Evolutionary conservation across 2,797 vertebrate genomes (phyloP).

Genomic region (Toxotes lorentzi): DNA sequence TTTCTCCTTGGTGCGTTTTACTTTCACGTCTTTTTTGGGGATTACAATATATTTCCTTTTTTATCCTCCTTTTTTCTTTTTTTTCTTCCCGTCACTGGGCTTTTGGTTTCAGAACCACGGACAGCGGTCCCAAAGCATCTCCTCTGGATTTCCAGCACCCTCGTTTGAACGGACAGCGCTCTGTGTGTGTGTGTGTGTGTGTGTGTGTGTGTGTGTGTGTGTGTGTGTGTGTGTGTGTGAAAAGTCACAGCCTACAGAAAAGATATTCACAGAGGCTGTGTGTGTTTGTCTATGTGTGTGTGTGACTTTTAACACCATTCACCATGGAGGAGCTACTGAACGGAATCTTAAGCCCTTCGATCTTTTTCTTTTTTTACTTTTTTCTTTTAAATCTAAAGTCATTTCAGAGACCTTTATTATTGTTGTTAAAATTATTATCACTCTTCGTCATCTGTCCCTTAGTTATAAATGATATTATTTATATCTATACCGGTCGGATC

Average conservation of each 20-base stretch:
- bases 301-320: slow-evolving; percentile 19
- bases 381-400: background rate
- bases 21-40: slow-evolving; percentile 29
- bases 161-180: slow-evolving; percentile 35
- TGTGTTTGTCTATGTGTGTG: background rate
- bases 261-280: slow-evolving; percentile 49
- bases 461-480: background rate
- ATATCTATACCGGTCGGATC: background rate
- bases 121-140: slow-evolving; percentile 53
- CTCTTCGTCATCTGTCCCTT: fast-evolving
- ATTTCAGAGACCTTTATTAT: background rate
- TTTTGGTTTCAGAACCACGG: slow-evolving; percentile 69
- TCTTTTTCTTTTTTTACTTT: background rate
- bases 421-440: background rate
- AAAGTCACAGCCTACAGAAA: slow-evolving; percentile 33
- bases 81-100: background rate
- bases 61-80: background rate
- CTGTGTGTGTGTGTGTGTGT: background rate
- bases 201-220: background rate
- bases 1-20: slow-evolving; percentile 4
- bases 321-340: background rate
- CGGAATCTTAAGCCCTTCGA: background rate
- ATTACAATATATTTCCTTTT: slow-evolving; percentile 32
- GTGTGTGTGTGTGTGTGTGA: slow-evolving; percentile 12
- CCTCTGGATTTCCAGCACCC: slow-evolving; percentile 57